phyloP scores from a whole-genome alignment of 2,888 invertebrate genomes.

The Portevinia maculata region DNA sequence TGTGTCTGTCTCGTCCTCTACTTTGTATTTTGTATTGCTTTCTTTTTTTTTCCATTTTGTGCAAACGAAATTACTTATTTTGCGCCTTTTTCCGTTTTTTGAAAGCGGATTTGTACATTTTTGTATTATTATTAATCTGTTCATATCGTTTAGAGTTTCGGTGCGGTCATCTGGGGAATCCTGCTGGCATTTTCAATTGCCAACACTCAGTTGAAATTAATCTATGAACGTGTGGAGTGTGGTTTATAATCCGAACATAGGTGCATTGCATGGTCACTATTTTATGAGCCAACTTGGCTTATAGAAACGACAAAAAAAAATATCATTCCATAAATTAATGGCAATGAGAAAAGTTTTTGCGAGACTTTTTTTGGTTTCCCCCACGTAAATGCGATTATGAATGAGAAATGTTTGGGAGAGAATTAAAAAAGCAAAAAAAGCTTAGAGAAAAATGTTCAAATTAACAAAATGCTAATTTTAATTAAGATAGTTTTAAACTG shows the following conservation, averaged over 20 bases:
- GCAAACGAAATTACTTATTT: slow-evolving; percentile 68
- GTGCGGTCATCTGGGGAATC: not conserved
- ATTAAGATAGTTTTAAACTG: slow-evolving; percentile 71
- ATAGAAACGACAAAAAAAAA: slow-evolving; percentile 13
- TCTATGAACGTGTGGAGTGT: slow-evolving; percentile 30
- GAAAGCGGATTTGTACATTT: slow-evolving; percentile 69
- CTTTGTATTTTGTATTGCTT: not conserved
- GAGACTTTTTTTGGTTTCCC: slow-evolving; percentile 44
- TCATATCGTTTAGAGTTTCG: slow-evolving; percentile 46
- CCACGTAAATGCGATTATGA: slow-evolving; percentile 72
- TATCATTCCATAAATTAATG: not conserved
- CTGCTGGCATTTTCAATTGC: slow-evolving; percentile 64
- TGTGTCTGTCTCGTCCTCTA: slow-evolving; percentile 73
- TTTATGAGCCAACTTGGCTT: slow-evolving; percentile 57
- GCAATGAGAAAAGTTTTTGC: slow-evolving; percentile 53
- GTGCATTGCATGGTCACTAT: slow-evolving; percentile 56
- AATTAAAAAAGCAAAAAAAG: slow-evolving; percentile 1
- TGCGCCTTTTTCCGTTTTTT: slow-evolving; percentile 16
- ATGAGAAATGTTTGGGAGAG: slow-evolving; percentile 64
- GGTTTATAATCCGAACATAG: slow-evolving; percentile 70
- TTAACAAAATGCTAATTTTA: slow-evolving; percentile 73
- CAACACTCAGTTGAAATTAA: slow-evolving; percentile 67
- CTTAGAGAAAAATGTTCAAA: slow-evolving; percentile 18
- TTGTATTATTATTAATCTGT: slow-evolving; percentile 73
- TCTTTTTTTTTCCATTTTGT: slow-evolving; percentile 14